Base-by-base conservation (phyloP, 2,888 invertebrate species). In the Psylliodes chrysocephalus region DNA sequence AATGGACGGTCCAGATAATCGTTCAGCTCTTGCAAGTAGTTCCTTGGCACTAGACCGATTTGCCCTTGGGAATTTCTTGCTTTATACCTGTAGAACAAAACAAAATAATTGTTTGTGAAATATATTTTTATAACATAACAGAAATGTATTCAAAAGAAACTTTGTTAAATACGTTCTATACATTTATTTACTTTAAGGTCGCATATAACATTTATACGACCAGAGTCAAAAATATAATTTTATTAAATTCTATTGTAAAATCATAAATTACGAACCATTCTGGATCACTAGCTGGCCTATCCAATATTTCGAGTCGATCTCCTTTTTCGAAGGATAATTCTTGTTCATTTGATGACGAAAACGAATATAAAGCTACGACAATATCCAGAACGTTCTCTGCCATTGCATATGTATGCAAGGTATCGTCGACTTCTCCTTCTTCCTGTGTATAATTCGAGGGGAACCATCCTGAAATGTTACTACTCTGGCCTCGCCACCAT, bases 381-480 rank as follows among this genome's bases (percentile, higher is more conserved):
- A 96, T 95, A 80, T 98, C 97, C 56, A 96, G 86, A n/a, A 95
- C 95, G 79, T 94, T 95, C 81, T 95, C 95, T 1, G 95, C 95
- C 93, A 95, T 94, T 59, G 95, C 95, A 78, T 95, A 95, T 14
- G 95, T 95, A 79, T 95, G 95, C 38, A 94, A 88, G 38, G 93
- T 92, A 76, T 94, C 94, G 75, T 95, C 94, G 28, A 89, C 88
- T 80, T 93, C 93, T 73, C 92, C 91, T 79, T 93, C 93, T 82
- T 94, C 94, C 78, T 94, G 94, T 67, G 98, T 98, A 84, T 99
- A 99, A 85, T 99, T 99, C 54, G 97, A 97, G 7, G 99, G 99
- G 82, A 98, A 99, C 99, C 99, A 96, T 15, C 93, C 93, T 18
- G 88, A 86, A 52, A 85, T 84, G 59, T 86, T 86, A 46, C 88